Evolutionary conservation across 2,113 vertebrate species (phyloP).

Genomic region (Suricata suricatta): DNA sequence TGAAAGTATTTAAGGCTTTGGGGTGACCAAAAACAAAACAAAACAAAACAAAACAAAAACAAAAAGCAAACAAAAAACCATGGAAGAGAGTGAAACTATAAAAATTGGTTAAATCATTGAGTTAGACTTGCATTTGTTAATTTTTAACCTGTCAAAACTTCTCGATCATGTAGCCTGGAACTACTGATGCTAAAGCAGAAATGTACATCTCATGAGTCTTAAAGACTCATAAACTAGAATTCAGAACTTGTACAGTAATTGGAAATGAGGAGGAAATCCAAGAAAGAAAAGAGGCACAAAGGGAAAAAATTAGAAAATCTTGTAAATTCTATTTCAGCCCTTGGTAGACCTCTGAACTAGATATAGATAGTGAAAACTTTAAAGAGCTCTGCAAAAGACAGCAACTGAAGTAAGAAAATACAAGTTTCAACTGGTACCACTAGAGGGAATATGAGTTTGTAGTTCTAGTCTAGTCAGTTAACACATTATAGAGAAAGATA

Average conservation of each 20-base stretch:
- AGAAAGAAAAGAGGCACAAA: not conserved
- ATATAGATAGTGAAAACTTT: fast-evolving
- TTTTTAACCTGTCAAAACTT: not conserved
- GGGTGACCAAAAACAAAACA: not conserved
- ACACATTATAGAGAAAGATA: not conserved
- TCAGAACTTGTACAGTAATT: not conserved
- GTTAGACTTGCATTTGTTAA: not conserved
- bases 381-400: not conserved
- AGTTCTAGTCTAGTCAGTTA: not conserved
- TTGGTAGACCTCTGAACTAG: not conserved
- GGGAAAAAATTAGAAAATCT: fast-evolving
- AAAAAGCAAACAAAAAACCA: too few species aligned
- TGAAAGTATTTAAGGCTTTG: not conserved
- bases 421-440: not conserved
- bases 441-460: not conserved
- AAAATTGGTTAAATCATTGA: not conserved
- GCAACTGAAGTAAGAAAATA: not conserved
- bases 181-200: not conserved
- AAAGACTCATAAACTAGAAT: not conserved
- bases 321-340: not conserved
- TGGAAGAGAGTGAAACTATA: not conserved
- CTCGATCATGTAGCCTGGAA: not conserved
- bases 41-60: not conserved
- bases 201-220: not conserved
- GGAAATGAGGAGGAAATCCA: not conserved